Evolutionary conservation across 2,797 vertebrate species (phyloP), one percentile per base, ranked within the genome.

Genomic region (Acanthurus leucopareius): DNA sequence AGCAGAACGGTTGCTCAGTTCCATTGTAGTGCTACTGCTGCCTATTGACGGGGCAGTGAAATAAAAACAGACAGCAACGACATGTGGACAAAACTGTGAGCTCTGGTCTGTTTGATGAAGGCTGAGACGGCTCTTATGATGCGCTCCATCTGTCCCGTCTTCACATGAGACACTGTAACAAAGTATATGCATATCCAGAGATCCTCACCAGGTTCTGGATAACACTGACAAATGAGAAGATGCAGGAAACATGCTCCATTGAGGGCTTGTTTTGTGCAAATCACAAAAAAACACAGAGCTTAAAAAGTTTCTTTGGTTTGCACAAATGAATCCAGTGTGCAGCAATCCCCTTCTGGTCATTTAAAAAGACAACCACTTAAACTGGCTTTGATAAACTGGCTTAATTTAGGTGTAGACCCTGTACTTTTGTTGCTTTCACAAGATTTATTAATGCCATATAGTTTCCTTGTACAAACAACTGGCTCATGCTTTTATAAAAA

Each of bases 241-340:
- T 32, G 51, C 35, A 62, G 25, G 17, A 66, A 66, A 64, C 47
- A 72, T 48, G 69, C 69, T 84, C 38, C 32, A 64, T 86, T 84
- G 44, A 63, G 74, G 82, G 84, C 64, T 84, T 40, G 25, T 35
- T 77, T 73, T 91, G 89, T 92, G 87, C 89, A 88, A 87, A 91
- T 89, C 85, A 88, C 75, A 82, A 83, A 83, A 88, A 86, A 65
- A 5, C 51, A 28, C 28, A 68, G 11, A 64, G 73, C 78, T 91
- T 57, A 69, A 80, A 88, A 88, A 60, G 77, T 75, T 84, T 91
- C 89, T 93, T 93, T 93, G 91, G 92, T 92, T 93, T 90, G 91
- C 85, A 93, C 87, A 90, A 84, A 65, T 78, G 58, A 80, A 82
- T 85, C 75, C 75, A 75, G 71, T 73, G 70, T 84, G 81, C 82